phyloP scores from a whole-genome alignment of 2,113 vertebrate genomes.

The Puffinus mauretanicus region DNA sequence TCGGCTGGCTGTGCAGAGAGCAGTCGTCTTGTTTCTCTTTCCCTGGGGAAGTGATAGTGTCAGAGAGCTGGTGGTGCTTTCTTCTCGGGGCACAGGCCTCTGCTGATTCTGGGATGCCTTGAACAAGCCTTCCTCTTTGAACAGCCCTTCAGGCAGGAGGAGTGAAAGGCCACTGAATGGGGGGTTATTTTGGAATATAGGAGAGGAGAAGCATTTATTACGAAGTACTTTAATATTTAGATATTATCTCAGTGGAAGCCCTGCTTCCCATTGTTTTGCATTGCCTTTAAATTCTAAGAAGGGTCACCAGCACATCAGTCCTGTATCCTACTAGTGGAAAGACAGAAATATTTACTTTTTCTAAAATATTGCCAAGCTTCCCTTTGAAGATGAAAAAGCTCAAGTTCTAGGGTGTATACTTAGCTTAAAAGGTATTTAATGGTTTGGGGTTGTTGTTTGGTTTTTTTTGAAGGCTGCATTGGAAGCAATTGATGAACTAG shows the following conservation, averaged over 20 bases:
- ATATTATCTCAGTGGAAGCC: background rate
- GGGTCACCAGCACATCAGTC: background rate
- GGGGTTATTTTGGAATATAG: background rate
- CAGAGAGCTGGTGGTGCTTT: background rate
- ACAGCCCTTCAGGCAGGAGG: background rate
- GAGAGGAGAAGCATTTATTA: background rate
- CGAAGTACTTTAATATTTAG: background rate
- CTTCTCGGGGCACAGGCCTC: background rate
- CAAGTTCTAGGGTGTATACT: background rate
- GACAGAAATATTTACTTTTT: background rate
- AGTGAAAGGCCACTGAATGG: background rate
- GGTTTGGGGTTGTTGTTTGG: background rate
- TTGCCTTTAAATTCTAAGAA: background rate
- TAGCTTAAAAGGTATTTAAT: background rate
- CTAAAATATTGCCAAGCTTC: background rate
- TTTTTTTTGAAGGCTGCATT: constrained; percentile 84
- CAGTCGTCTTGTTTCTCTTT: background rate
- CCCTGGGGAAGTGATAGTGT: rapidly evolving
- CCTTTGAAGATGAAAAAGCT: background rate
- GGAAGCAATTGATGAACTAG: constrained; percentile 97
- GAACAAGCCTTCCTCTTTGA: background rate
- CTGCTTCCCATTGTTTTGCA: background rate
- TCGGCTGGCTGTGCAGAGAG: background rate
- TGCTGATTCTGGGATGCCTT: background rate
- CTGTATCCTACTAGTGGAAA: background rate